Conservation (phyloP, 2,113 vertebrate genomes). For the Octodon degus region DNA sequence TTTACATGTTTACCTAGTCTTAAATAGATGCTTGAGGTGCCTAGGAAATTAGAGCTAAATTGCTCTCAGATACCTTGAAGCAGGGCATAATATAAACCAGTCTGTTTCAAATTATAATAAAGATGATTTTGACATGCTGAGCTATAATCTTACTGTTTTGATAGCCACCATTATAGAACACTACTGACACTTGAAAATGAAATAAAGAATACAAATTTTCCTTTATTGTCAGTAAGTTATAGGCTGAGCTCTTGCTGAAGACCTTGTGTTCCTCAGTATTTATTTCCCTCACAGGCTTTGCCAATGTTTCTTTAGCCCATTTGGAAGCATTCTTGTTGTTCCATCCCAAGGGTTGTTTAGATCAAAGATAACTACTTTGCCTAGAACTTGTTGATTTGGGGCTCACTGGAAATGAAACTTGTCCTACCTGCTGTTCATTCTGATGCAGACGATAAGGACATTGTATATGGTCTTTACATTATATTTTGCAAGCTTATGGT, state of each 20-base stretch:
- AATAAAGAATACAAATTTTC: neutral
- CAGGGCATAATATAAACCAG: neutral
- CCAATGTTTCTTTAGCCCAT: neutral
- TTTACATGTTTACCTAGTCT: neutral
- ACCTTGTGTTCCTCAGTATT: neutral
- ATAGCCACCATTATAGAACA: neutral
- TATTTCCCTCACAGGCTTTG: neutral
- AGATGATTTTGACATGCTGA: neutral
- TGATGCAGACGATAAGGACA: neutral
- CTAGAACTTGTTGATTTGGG: neutral
- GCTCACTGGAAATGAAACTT: neutral
- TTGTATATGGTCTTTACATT: neutral
- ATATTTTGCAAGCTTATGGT: neutral
- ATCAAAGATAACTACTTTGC: neutral
- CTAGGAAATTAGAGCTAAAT: neutral
- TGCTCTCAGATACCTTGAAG: neutral
- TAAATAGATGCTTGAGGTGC: neutral
- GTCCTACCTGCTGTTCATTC: neutral
- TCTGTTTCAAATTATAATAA: neutral
- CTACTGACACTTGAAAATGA: neutral
- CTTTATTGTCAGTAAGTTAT: neutral
- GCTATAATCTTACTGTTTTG: neutral
- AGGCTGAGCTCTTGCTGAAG: neutral
- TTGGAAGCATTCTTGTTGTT: slow-evolving; percentile 15
- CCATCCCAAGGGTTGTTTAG: neutral